Evolutionary conservation across 2,888 invertebrate genomes (phyloP).

Genomic region (Zelleria hepariella): DNA sequence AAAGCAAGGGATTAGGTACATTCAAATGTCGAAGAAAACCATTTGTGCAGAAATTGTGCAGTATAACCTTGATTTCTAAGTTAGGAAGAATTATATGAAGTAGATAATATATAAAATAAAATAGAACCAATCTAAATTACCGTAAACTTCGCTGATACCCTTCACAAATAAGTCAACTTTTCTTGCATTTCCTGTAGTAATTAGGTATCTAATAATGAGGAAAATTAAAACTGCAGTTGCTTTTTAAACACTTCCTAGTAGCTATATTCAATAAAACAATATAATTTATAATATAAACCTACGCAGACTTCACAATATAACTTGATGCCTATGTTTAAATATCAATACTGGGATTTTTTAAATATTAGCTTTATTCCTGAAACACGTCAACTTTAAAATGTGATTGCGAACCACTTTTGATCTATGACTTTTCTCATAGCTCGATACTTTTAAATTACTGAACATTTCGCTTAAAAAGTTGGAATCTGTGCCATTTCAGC

Average conservation of each 20-base stretch:
- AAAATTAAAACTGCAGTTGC: not conserved
- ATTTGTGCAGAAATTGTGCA: not conserved
- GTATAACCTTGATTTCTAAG: not conserved
- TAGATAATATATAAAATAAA: not conserved
- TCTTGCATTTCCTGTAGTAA: no score
- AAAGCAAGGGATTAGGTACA: not conserved
- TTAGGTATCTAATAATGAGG: not conserved
- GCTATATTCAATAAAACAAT: slow-evolving; percentile 45
- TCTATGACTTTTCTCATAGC: no score
- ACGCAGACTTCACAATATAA: slow-evolving; percentile 51
- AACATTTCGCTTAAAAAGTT: no score
- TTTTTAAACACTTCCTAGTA: slow-evolving; percentile 30
- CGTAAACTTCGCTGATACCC: not conserved
- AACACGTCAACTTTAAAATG: no score
- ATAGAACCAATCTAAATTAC: not conserved
- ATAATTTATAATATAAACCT: slow-evolving; percentile 26
- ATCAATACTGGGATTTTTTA: no score
- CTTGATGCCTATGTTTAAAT: slow-evolving; percentile 13
- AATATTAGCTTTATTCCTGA: no score
- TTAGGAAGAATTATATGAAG: not conserved
- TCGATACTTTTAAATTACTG: no score
- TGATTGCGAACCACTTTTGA: no score
- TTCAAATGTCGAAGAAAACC: not conserved
- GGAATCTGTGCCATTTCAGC: no score
- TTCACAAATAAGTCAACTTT: not conserved